These are phyloP conservation scores for Hemicordylus capensis DNA, from an alignment of 2,113 vertebrate genomes.

Conservation along the genomic window DNA sequence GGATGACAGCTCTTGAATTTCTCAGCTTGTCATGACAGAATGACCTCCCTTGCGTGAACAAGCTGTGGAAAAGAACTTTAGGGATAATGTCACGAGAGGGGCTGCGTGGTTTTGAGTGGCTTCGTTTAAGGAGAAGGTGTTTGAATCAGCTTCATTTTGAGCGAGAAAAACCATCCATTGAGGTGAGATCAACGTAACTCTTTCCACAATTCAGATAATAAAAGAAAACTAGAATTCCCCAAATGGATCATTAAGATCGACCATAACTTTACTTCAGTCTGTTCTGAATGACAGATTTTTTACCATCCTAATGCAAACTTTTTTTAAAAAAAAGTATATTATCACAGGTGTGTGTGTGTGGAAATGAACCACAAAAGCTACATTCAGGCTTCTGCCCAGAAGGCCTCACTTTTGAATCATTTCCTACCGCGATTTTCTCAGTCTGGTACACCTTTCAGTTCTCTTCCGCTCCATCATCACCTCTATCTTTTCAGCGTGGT, in stretches of 20 bases:
- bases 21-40: not conserved
- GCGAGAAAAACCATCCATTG: accelerated
- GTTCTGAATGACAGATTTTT: not conserved
- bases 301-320: not conserved
- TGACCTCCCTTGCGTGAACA: not conserved
- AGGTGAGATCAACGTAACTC: not conserved
- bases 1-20: not conserved
- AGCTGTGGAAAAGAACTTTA: not conserved
- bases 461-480: not conserved
- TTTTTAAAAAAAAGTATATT: not conserved
- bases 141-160: not conserved
- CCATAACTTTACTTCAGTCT: not conserved
- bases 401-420: not conserved
- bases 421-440: not conserved
- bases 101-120: not conserved
- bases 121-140: not conserved
- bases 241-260: not conserved
- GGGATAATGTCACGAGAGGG: not conserved
- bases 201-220: not conserved
- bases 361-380: not conserved
- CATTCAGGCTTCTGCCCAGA: not conserved
- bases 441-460: not conserved
- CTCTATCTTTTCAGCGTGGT: not conserved
- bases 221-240: not conserved
- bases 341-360: not conserved